Evolutionary conservation across 1,140 invertebrate species (phyloP).

Genomic region (Dreissena rostriformis): DNA sequence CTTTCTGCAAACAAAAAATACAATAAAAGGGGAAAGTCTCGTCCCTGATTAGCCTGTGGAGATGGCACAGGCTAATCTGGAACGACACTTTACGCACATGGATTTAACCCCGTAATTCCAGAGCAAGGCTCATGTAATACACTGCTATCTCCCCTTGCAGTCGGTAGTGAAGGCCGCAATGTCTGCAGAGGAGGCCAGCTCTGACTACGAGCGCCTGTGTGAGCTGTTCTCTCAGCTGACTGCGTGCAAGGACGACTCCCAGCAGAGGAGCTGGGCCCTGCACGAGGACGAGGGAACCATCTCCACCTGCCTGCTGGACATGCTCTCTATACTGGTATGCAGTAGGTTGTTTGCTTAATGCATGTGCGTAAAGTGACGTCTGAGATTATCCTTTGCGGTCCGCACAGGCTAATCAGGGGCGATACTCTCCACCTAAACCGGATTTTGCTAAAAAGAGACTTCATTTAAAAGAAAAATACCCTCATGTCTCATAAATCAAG

Average conservation of each 20-base stretch:
- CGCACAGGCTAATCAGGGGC: no score
- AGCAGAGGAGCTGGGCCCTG: slow-evolving; percentile 95
- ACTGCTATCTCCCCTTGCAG: background rate
- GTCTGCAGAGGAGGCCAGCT: slow-evolving; percentile 71
- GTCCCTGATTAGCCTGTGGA: background rate
- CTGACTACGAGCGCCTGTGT: slow-evolving; percentile 90
- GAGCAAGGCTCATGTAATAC: background rate
- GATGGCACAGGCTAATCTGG: background rate
- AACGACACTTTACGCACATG: background rate
- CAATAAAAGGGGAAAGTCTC: background rate
- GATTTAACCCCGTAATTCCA: background rate
- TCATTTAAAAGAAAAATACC: no score
- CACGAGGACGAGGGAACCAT: slow-evolving; percentile 95
- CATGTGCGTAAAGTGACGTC: background rate
- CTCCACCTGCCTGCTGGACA: slow-evolving; percentile 90
- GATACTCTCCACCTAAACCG: no score
- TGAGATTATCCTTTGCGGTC: background rate
- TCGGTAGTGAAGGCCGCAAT: background rate
- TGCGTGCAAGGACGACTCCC: slow-evolving; percentile 94
- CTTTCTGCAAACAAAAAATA: background rate
- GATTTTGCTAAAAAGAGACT: no score
- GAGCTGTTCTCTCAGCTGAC: slow-evolving; percentile 91
- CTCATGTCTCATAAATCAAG: background rate
- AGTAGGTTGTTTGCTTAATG: background rate
- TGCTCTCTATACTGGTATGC: slow-evolving; percentile 91